These are phyloP conservation scores for Rutilus rutilus DNA, from an alignment of 2,113 vertebrate genomes.

Conservation along the genomic window DNA sequence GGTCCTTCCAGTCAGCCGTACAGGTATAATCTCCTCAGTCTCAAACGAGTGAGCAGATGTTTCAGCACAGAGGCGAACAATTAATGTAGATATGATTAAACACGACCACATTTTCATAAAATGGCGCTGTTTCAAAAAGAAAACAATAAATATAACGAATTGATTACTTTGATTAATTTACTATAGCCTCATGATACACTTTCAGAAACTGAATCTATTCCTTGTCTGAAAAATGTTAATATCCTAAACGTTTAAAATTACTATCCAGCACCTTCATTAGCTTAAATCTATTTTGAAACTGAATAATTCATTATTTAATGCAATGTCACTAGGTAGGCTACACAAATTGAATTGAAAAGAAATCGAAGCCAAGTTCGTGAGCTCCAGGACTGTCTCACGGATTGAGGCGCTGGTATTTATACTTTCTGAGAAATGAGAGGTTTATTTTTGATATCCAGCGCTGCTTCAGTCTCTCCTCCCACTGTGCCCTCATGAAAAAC, in stretches of 20 bases:
- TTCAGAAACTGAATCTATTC: background rate
- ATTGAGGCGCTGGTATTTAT: conserved; percentile 80
- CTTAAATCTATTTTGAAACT: background rate
- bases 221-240: conserved; percentile 1
- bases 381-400: conserved; percentile 13
- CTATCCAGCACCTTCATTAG: background rate
- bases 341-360: background rate
- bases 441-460: conserved; percentile 85
- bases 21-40: conserved; percentile 61
- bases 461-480: conserved; percentile 81
- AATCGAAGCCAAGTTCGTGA: conserved; percentile 1
- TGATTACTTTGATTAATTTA: background rate
- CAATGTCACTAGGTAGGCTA: background rate
- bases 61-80: conserved; percentile 52
- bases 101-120: conserved; percentile 45
- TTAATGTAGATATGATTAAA: conserved; percentile 41
- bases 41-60: conserved; percentile 53
- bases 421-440: conserved; percentile 83
- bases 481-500: conserved; percentile 59
- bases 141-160: background rate
- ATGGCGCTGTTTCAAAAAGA: background rate
- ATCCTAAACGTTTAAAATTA: background rate
- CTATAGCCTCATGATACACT: background rate
- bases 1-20: conserved; percentile 46
- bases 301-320: background rate